These are phyloP conservation scores for Caenorhabditis sp. DNA, from an alignment of 2,888 invertebrate species.

Conservation along the genomic window DNA sequence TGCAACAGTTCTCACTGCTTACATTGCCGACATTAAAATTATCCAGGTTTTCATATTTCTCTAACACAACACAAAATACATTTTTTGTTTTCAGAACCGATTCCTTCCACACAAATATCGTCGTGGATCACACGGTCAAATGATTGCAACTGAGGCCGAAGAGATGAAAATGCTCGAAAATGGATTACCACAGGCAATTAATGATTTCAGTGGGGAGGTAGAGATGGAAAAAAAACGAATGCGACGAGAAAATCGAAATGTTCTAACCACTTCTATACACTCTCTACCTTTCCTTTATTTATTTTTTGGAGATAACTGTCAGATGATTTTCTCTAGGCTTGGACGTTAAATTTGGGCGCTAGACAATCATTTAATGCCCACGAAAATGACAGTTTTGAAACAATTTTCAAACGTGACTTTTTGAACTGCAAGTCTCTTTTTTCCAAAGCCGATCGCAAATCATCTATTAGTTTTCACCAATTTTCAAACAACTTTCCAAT, in stretches of 20 bases:
- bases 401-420: no score
- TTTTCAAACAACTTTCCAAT: not conserved
- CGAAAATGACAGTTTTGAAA: no score
- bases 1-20: conserved; percentile 91
- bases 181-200: conserved; percentile 45
- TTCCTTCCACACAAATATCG: conserved; percentile 71
- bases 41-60: conserved; percentile 61
- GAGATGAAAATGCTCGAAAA: conserved; percentile 70
- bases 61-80: not conserved
- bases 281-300: not conserved
- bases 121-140: conserved; percentile 67
- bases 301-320: no score
- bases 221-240: not conserved
- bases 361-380: no score
- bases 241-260: no score
- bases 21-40: conserved; percentile 85
- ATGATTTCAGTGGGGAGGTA: conserved; percentile 4
- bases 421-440: no score
- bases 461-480: no score
- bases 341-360: no score
- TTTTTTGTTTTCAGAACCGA: conserved; percentile 48
- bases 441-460: no score
- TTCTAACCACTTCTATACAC: not conserved
- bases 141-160: conserved; percentile 68
- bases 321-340: no score